phyloP scores from a whole-genome alignment of 2,797 vertebrate genomes.

The Sebastes vulpes region DNA sequence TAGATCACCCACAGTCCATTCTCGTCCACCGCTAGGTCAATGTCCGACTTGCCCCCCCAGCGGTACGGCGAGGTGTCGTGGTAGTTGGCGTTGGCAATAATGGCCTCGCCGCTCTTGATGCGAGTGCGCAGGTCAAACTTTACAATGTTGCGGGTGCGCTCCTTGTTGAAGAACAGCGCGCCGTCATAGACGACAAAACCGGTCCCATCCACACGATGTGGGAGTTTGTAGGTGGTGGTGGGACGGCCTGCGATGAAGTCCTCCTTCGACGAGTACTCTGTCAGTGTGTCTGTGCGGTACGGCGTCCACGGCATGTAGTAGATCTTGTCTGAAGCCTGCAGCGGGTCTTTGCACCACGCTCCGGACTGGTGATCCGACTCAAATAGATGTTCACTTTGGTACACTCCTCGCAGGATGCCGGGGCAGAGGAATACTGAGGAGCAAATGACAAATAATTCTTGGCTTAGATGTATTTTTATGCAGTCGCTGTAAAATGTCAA shows the following conservation, averaged over 20 bases:
- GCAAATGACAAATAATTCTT: constrained; percentile 13
- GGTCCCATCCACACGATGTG: constrained; percentile 96
- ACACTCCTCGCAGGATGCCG: constrained; percentile 94
- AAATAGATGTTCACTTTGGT: constrained; percentile 98
- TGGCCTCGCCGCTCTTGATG: constrained; percentile 98
- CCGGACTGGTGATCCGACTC: constrained; percentile 99
- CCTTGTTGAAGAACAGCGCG: constrained; percentile 98
- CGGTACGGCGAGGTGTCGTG: constrained; percentile 89
- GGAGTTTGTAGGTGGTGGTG: constrained; percentile 97
- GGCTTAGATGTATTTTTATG: constrained; percentile 27
- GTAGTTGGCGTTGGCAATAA: constrained; percentile 93
- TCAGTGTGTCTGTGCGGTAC: constrained; percentile 96
- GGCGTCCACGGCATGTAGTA: constrained; percentile 99
- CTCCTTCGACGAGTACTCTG: constrained; percentile 98
- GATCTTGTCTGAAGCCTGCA: constrained; percentile 98
- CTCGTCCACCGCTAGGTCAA: constrained; percentile 87
- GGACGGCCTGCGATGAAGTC: constrained; percentile 98
- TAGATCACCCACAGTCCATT: constrained; percentile 90
- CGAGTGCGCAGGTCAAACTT: constrained; percentile 97
- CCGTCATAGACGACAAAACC: constrained; percentile 99
- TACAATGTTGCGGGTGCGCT: constrained; percentile 97
- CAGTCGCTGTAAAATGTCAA: constrained; percentile 34
- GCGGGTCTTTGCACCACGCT: constrained; percentile 98
- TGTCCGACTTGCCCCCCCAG: constrained; percentile 89
- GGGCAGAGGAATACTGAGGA: constrained; percentile 96